Evolutionary conservation across 1,140 invertebrate genomes (phyloP), one percentile per base, ranked within the genome.

Genomic region (Danaus plexippus): DNA sequence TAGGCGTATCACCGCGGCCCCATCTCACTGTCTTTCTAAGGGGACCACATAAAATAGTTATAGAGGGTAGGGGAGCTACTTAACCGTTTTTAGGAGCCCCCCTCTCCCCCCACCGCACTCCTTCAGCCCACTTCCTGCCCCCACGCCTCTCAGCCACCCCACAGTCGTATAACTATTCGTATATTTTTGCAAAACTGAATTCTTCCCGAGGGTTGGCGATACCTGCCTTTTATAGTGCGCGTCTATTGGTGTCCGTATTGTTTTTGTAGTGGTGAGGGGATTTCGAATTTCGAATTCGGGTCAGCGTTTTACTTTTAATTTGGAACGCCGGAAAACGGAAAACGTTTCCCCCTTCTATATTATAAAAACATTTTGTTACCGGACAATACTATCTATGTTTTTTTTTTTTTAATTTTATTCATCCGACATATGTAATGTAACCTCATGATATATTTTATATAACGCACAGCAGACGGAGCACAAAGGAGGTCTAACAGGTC

Each of bases 31-130:
- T 86, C 83, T 86, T 86, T 86, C 78, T 83, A 79, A 85, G 80
- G 83, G 83, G 80, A 86, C 83, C 79, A 69, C 77, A 86, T 86
- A 86, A 86, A 86, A 85, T 86, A 86, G 83, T 86, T 85, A 84
- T 84, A 80, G 75, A 77, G 80, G 76, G 80, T 68, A 80, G 77
- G 79, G 80, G 77, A 79, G 83, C 83, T 84, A 84, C 83, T 86
- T 85, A 86, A 83, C 81, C 80, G 81, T 86, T 86, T 86, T 86
- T 85, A 85, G 83, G 83, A 81, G 80, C 83, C 79, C 75, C 81
- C 80, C 81, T 79, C 52, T 74, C 69, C 77, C 64, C 62, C 68
- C 73, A 71, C 75, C 74, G 73, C 66, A 61, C 74, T 75, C 71
- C 78, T 75, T 75, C 72, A 71, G 67, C 80, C 79, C 76, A 72